A percentile compares a stretch with the other conserved stretches of the same genome.
Evolutionary conservation across 2,113 vertebrate species (phyloP).

Genomic region (Ammospiza nelsoni): DNA sequence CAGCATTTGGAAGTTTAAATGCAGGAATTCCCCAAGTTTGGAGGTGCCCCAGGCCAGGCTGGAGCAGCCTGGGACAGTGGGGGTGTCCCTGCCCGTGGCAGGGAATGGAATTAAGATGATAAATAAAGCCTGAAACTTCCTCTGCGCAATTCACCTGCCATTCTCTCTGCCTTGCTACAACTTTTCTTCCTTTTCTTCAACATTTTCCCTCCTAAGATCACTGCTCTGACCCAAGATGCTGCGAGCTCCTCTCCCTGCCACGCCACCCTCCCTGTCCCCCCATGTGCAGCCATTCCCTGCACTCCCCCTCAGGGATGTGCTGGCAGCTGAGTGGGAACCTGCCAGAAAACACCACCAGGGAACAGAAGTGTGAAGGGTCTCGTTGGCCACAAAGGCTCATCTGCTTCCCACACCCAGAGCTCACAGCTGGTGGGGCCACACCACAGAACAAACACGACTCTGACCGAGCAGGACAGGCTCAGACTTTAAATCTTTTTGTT

Average conservation of each 20-base stretch:
- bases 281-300: not conserved
- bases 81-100: not conserved
- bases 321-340: not conserved
- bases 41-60: not conserved
- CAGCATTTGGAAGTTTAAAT: not conserved
- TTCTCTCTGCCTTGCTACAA: not conserved
- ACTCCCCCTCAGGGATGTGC: not conserved
- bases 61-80: rapidly evolving
- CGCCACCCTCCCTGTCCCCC: not conserved
- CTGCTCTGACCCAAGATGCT: not conserved
- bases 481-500: not conserved
- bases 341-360: not conserved
- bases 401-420: not conserved
- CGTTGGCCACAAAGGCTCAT: not conserved
- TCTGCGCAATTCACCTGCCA: not conserved
- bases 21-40: not conserved
- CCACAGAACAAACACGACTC: not conserved
- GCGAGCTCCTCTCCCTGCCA: not conserved
- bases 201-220: not conserved
- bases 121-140: not conserved
- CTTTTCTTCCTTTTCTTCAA: not conserved
- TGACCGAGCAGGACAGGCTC: not conserved
- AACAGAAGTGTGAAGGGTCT: not conserved
- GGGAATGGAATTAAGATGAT: not conserved
- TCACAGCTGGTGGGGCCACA: not conserved